Percentiles rank a stretch among this genome's conserved stretches.
phyloP scores from a whole-genome alignment of 35 echinoderm and acorn worm genomes.

The Ophioderma brevispina region DNA sequence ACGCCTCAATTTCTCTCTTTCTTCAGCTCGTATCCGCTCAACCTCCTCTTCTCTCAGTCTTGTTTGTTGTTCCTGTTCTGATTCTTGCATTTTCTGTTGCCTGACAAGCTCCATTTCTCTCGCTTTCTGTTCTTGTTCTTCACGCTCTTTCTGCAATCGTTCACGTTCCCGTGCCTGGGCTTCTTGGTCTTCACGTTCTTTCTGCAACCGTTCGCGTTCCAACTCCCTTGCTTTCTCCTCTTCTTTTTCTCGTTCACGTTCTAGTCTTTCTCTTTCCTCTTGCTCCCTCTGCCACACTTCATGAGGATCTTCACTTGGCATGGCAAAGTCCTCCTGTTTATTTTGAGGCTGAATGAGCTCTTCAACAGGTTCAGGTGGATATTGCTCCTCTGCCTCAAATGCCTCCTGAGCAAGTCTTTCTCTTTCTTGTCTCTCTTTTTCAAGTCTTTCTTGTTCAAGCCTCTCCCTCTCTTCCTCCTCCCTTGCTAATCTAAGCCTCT shows the following conservation, averaged over 20 bases:
- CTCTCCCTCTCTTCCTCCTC: constrained; percentile 63
- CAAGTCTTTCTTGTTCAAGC: constrained; percentile 42
- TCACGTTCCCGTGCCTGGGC: constrained; percentile 37
- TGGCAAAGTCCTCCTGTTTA: too few relatives aligned
- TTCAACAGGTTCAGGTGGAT: too few relatives aligned
- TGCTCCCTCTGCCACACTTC: constrained; percentile 19
- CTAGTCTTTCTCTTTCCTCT: constrained; percentile 43
- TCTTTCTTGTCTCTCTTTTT: constrained; percentile 54
- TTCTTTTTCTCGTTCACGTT: constrained; percentile 45
- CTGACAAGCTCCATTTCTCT: not conserved
- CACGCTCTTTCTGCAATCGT: constrained; percentile 1
- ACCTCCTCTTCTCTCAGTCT: constrained; percentile 66
- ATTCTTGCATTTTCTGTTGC: not conserved
- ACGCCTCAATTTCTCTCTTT: constrained; percentile 59
- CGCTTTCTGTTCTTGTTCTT: constrained; percentile 43
- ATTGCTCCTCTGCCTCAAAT: constrained; percentile 9
- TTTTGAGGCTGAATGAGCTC: too few relatives aligned
- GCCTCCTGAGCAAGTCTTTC: constrained; percentile 51
- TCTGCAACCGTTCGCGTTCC: constrained; percentile 24
- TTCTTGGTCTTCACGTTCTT: constrained; percentile 27
- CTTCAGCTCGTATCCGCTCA: constrained; percentile 71
- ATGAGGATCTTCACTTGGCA: too few relatives aligned
- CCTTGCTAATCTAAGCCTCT: constrained; percentile 28
- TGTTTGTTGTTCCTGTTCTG: constrained; percentile 29
- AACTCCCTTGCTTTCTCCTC: too few relatives aligned